Percentiles rank a stretch among this genome's conserved stretches.
These are phyloP conservation scores for Neoniphon sammara DNA, from an alignment of 2,797 vertebrate genomes.

Conservation along the genomic window DNA sequence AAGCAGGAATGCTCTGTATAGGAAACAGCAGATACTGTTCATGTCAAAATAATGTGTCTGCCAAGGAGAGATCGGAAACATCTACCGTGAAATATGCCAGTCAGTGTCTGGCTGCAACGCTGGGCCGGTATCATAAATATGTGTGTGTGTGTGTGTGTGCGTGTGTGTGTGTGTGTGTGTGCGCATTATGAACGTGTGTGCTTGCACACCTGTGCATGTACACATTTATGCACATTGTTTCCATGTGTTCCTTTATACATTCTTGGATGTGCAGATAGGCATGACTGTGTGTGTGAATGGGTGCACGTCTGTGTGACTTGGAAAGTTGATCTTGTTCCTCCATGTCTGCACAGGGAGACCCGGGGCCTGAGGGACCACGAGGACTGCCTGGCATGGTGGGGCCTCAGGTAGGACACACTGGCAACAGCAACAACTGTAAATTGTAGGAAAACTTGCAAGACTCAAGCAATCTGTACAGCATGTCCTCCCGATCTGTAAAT, in stretches of 20 bases:
- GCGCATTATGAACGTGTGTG: too few relatives aligned
- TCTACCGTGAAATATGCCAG: slow-evolving; percentile 39
- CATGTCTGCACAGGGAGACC: slow-evolving; percentile 83
- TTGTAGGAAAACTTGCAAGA: slow-evolving; percentile 1
- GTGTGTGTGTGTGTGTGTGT: background rate
- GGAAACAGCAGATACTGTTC: slow-evolving; percentile 28
- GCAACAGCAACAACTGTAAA: slow-evolving; percentile 8
- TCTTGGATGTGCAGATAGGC: too few relatives aligned
- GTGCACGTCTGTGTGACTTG: slow-evolving; percentile 16
- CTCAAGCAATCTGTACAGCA: too few relatives aligned
- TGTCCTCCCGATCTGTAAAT: too few relatives aligned
- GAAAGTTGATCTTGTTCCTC: slow-evolving; percentile 28
- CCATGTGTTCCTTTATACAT: too few relatives aligned
- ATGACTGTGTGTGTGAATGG: slow-evolving; percentile 1
- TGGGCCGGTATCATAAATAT: slow-evolving; percentile 9
- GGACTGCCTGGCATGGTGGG: slow-evolving; percentile 91
- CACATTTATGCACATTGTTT: background rate
- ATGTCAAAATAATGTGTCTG: slow-evolving; percentile 30
- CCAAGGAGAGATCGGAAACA: slow-evolving; percentile 38
- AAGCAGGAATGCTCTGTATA: slow-evolving; percentile 53
- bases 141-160: slow-evolving; percentile 3
- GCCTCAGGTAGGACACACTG: slow-evolving; percentile 84
- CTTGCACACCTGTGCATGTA: too few relatives aligned
- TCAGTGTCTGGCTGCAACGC: slow-evolving; percentile 6
- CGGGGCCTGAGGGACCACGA: slow-evolving; percentile 84